phyloP scores from a whole-genome alignment of 1,140 invertebrate species.

The Helicorthomorpha holstii region DNA sequence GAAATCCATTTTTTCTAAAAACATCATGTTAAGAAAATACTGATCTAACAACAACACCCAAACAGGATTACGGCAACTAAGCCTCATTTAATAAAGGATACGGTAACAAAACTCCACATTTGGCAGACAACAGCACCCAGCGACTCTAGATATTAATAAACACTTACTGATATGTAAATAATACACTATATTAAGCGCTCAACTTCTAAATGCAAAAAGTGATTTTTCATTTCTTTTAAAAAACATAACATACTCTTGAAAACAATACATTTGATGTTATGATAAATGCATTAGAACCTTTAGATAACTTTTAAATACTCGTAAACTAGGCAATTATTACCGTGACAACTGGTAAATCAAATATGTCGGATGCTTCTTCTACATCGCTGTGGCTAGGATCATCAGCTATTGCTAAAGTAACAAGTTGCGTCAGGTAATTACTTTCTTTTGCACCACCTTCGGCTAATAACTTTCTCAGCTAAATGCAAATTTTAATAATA shows the following conservation, averaged over 20 bases:
- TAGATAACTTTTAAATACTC: too few species aligned
- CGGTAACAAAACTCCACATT: slow-evolving; percentile 44
- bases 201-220: slow-evolving; percentile 8
- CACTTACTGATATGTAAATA: not conserved
- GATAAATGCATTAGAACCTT: too few species aligned
- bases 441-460: slow-evolving; percentile 63
- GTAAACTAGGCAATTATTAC: too few species aligned
- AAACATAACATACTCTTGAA: too few species aligned
- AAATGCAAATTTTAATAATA: not conserved
- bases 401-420: slow-evolving; percentile 74
- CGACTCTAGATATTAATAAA: slow-evolving; percentile 28
- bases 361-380: slow-evolving; percentile 69
- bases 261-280: too few species aligned
- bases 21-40: not conserved
- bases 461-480: slow-evolving; percentile 38
- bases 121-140: slow-evolving; percentile 59
- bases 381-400: slow-evolving; percentile 59
- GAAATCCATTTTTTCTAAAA: slow-evolving; percentile 37
- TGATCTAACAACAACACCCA: not conserved
- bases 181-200: not conserved
- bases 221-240: slow-evolving; percentile 1
- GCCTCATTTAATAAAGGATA: slow-evolving; percentile 35
- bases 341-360: slow-evolving; percentile 71
- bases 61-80: not conserved
- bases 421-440: slow-evolving; percentile 68